Evolutionary conservation across 1,140 invertebrate species (phyloP).

Genomic region (Leptoteleia sp.): DNA sequence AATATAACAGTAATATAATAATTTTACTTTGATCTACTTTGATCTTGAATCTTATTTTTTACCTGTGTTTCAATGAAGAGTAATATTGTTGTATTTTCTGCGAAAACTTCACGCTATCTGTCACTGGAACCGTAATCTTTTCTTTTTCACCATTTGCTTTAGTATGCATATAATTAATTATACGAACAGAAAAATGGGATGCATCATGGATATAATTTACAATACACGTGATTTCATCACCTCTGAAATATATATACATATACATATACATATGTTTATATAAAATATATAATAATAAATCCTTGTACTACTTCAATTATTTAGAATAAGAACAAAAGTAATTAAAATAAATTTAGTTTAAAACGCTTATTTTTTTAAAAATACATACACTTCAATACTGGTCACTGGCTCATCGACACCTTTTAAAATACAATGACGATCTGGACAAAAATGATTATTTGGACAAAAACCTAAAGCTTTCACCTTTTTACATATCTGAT

Average conservation of each 20-base stretch:
- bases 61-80: slow-evolving; percentile 26
- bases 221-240: slow-evolving; percentile 71
- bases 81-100: slow-evolving; percentile 33
- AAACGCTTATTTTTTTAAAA: too few relatives aligned
- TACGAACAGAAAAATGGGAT: slow-evolving; percentile 74
- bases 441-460: slow-evolving; percentile 65
- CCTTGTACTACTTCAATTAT: too few relatives aligned
- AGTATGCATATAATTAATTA: slow-evolving; percentile 66
- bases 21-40: too few relatives aligned
- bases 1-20: too few relatives aligned
- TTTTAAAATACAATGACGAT: slow-evolving; percentile 73
- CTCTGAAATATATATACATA: slow-evolving; percentile 68
- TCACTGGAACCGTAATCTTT: not conserved
- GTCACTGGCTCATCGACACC: slow-evolving; percentile 71
- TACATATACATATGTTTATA: too few relatives aligned
- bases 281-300: too few relatives aligned
- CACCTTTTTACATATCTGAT: slow-evolving; percentile 73
- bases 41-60: not conserved
- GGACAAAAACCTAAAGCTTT: slow-evolving; percentile 76
- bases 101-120: slow-evolving; percentile 3
- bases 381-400: slow-evolving; percentile 68
- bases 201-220: slow-evolving; percentile 72
- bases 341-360: too few relatives aligned
- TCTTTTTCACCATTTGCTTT: slow-evolving; percentile 32
- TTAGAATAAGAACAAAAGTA: too few relatives aligned